These are phyloP conservation scores for Ceyx cyanopectus DNA, from an alignment of 2,113 vertebrate species.

Conservation along the genomic window DNA sequence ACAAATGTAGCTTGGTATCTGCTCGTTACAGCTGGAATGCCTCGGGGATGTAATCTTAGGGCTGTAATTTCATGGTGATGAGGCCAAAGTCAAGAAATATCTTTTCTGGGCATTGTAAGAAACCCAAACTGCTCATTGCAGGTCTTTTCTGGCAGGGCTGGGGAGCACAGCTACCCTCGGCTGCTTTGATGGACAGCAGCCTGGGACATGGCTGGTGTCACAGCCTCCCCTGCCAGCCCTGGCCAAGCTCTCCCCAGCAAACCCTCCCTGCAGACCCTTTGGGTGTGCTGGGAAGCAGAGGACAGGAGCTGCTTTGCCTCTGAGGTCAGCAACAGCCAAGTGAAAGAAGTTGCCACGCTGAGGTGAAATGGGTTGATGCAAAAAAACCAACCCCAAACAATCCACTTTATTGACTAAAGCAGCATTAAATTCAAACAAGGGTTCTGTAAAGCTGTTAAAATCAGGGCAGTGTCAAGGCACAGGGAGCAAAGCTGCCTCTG, in stretches of 20 bases:
- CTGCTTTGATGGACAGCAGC: not conserved
- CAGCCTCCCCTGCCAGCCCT: not conserved
- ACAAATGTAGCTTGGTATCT: not conserved
- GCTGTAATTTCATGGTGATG: not conserved
- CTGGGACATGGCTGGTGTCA: not conserved
- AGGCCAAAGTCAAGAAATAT: slow-evolving; percentile 32
- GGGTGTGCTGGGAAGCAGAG: too few relatives aligned
- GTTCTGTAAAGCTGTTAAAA: not conserved
- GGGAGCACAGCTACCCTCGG: not conserved
- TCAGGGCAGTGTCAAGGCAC: rapidly evolving
- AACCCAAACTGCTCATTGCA: not conserved
- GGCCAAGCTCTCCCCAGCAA: not conserved
- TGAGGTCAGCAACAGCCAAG: rapidly evolving
- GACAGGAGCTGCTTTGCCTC: not conserved
- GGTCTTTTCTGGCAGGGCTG: not conserved
- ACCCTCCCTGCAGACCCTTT: not conserved
- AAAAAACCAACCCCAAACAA: not conserved
- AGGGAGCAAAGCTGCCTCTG: rapidly evolving
- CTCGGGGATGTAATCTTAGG: not conserved
- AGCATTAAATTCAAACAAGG: rapidly evolving
- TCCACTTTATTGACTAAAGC: rapidly evolving
- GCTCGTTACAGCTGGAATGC: slow-evolving; percentile 2
- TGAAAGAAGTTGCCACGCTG: rapidly evolving
- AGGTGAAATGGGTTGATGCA: rapidly evolving
- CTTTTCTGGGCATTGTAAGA: not conserved